phyloP scores from a whole-genome alignment of 2,888 invertebrate genomes.

The Drymonia ruficornis region DNA sequence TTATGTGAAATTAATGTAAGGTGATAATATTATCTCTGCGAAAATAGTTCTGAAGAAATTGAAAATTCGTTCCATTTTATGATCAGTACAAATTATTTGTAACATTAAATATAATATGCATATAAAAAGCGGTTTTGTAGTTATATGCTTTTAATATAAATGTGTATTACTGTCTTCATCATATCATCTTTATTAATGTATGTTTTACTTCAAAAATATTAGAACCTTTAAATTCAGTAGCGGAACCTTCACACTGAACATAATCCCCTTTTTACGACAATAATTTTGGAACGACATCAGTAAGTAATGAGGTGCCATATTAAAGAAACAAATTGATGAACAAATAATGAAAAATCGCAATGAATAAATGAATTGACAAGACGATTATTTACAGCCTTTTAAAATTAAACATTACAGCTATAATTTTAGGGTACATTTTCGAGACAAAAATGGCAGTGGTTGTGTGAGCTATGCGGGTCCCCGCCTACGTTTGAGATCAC shows the following conservation, averaged over 20 bases:
- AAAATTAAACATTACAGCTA: conserved; percentile 44
- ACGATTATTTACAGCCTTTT: conserved; percentile 47
- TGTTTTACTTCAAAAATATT: background rate
- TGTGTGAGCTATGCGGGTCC: conserved; percentile 44
- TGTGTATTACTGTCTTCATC: too few species aligned
- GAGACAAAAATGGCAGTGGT: conserved; percentile 67
- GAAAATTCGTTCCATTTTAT: background rate
- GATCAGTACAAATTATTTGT: background rate
- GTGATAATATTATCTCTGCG: conserved; percentile 2
- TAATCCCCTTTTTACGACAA: conserved; percentile 5
- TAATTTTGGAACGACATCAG: conserved; percentile 28
- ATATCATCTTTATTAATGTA: background rate
- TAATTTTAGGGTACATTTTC: conserved; percentile 50
- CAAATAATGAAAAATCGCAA: conserved; percentile 25
- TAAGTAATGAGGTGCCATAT: conserved; percentile 29
- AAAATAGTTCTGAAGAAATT: background rate
- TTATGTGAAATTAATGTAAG: conserved; percentile 7
- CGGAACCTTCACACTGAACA: background rate
- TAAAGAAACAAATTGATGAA: conserved; percentile 34
- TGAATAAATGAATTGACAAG: conserved; percentile 32
- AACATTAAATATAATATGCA: too few species aligned
- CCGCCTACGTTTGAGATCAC: conserved; percentile 74
- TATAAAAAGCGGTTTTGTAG: too few species aligned
- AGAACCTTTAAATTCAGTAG: background rate
- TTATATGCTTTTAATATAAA: too few species aligned